Percentiles rank a stretch among this genome's conserved stretches.
phyloP scores from a whole-genome alignment of 2,888 invertebrate species.

The Ditula angustiorana region DNA sequence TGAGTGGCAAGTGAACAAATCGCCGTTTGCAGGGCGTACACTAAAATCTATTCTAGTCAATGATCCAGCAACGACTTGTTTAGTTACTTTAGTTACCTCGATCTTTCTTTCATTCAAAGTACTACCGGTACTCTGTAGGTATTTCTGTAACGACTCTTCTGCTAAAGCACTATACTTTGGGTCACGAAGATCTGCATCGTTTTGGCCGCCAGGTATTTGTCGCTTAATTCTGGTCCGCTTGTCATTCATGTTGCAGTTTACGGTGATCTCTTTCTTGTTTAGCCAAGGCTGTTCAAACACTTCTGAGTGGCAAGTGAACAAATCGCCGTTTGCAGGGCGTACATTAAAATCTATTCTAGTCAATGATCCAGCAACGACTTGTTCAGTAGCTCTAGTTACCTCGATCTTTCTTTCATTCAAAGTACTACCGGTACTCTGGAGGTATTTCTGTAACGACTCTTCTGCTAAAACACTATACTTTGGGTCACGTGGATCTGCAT shows the following conservation, averaged over 20 bases:
- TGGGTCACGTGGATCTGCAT: constrained; percentile 46
- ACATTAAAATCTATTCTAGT: constrained; percentile 70
- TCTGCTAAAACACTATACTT: constrained; percentile 46
- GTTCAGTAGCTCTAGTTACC: constrained; percentile 63
- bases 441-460: constrained; percentile 48
- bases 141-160: constrained; percentile 52
- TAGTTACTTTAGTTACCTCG: constrained; percentile 60
- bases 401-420: constrained; percentile 50
- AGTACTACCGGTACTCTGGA: constrained; percentile 34
- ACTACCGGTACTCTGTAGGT: constrained; percentile 44
- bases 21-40: constrained; percentile 68
- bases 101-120: constrained; percentile 47
- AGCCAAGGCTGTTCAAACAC: constrained; percentile 87
- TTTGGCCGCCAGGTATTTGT: constrained; percentile 24
- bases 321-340: constrained; percentile 54
- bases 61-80: constrained; percentile 75
- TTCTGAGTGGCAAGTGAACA: constrained; percentile 66
- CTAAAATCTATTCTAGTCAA: constrained; percentile 59
- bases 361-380: constrained; percentile 76
- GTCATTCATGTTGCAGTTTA: constrained; percentile 15
- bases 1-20: constrained; percentile 52
- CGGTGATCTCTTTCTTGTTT: constrained; percentile 50
- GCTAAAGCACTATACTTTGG: constrained; percentile 51
- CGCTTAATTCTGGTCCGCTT: constrained; percentile 4
- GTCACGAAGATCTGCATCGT: constrained; percentile 8